phyloP scores from a whole-genome alignment of 2,888 invertebrate genomes.

The Lomographa bimaculata region DNA sequence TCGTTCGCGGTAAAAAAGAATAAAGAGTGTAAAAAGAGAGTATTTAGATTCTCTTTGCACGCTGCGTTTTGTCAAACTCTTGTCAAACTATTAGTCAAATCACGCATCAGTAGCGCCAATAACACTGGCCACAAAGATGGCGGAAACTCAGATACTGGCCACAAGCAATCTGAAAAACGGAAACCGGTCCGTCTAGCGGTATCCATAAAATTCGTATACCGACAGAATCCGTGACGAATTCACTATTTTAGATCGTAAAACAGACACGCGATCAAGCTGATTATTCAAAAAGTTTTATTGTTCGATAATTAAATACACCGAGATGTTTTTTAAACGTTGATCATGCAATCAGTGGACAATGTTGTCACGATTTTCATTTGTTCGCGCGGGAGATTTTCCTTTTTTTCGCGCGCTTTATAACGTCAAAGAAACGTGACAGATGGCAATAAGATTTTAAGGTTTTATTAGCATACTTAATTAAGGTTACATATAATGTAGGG shows the following conservation, averaged over 20 bases:
- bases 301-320: constrained; percentile 49
- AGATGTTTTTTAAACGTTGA: constrained; percentile 34
- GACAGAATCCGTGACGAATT: constrained; percentile 47
- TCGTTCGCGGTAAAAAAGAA: no score
- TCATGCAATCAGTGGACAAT: constrained; percentile 25
- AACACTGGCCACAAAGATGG: neutral
- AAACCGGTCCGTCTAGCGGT: constrained; percentile 27
- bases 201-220: constrained; percentile 16
- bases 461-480: no score
- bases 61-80: no score
- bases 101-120: no score
- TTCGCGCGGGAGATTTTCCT: constrained; percentile 1
- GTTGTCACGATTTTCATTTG: constrained; percentile 13
- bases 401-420: neutral
- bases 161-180: constrained; percentile 13
- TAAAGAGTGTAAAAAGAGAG: no score
- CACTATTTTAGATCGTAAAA: constrained; percentile 53
- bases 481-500: no score
- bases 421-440: constrained; percentile 1
- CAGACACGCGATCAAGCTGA: constrained; percentile 52
- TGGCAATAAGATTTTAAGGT: no score
- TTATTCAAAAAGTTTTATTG: constrained; percentile 49
- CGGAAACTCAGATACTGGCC: constrained; percentile 1
- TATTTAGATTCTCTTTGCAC: no score
- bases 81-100: no score